phyloP scores from a whole-genome alignment of 2,113 vertebrate genomes.

The Eulacestoma nigropectus region DNA sequence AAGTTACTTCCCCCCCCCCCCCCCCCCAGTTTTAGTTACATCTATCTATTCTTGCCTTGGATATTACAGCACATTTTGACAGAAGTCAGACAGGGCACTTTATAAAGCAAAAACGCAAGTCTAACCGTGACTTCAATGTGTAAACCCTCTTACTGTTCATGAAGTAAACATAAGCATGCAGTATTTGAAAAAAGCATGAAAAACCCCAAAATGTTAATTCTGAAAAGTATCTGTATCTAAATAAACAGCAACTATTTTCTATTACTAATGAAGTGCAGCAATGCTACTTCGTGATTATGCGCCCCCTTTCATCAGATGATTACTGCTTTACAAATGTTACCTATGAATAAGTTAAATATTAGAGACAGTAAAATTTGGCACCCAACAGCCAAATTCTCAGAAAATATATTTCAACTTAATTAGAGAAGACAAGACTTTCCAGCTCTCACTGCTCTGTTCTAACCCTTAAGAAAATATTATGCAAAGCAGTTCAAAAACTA shows the following conservation, averaged over 20 bases:
- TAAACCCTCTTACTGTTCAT: neutral
- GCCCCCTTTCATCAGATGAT: neutral
- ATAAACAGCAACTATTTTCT: neutral
- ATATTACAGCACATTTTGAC: neutral
- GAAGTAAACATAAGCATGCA: neutral
- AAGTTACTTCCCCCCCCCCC: too few relatives aligned
- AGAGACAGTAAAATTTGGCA: neutral
- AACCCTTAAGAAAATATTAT: neutral
- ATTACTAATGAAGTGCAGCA: neutral
- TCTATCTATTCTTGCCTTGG: neutral
- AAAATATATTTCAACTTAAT: neutral
- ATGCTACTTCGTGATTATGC: accelerated
- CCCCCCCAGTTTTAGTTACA: neutral
- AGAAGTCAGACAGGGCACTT: neutral
- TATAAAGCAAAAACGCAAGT: neutral
- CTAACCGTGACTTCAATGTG: neutral
- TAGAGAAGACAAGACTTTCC: neutral
- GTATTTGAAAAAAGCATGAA: neutral
- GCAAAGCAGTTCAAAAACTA: neutral
- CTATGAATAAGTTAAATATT: neutral
- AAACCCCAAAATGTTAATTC: neutral
- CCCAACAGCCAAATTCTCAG: neutral
- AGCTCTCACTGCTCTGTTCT: neutral
- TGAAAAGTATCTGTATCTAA: neutral
- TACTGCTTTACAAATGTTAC: neutral